Evolutionary conservation across 2,888 invertebrate species (phyloP).

Genomic region (Drosophila recens): DNA sequence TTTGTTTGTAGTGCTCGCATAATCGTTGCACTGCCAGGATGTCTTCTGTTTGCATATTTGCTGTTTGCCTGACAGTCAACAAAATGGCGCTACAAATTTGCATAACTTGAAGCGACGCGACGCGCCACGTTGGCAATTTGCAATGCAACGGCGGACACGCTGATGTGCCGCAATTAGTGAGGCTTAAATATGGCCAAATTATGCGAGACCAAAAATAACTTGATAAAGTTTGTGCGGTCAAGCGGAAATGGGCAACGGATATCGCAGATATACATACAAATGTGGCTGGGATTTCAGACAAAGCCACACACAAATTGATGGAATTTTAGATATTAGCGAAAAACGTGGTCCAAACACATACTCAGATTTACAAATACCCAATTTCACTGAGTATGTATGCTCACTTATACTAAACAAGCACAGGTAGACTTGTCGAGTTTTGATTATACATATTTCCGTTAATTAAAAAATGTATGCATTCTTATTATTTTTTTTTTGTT

Average conservation of each 20-base stretch:
- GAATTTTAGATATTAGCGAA: conserved; percentile 2
- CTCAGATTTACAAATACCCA: neutral
- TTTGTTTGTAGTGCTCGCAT: neutral
- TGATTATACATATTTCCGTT: conserved; percentile 55
- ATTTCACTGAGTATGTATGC: conserved; percentile 3
- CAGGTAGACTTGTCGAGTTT: conserved; percentile 7
- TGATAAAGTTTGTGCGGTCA: conserved; percentile 14
- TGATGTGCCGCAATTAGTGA: conserved; percentile 52
- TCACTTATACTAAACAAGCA: conserved; percentile 12
- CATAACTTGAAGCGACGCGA: conserved; percentile 47
- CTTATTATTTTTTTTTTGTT: neutral
- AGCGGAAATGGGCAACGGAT: conserved; percentile 62
- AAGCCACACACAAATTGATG: conserved; percentile 38
- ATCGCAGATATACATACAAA: conserved; percentile 45
- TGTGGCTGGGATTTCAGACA: conserved; percentile 6
- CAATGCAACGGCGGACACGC: neutral
- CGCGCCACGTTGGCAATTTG: conserved; percentile 24
- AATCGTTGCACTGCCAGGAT: neutral
- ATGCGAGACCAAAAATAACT: conserved; percentile 28
- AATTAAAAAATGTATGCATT: conserved; percentile 58
- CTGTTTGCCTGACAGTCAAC: conserved; percentile 12
- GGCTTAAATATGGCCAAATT: conserved; percentile 53
- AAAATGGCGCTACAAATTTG: conserved; percentile 47
- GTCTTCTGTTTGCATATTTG: conserved; percentile 9
- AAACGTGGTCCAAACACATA: conserved; percentile 2